phyloP scores from a whole-genome alignment of 2,113 vertebrate genomes.

The Pachyramphus minor region DNA sequence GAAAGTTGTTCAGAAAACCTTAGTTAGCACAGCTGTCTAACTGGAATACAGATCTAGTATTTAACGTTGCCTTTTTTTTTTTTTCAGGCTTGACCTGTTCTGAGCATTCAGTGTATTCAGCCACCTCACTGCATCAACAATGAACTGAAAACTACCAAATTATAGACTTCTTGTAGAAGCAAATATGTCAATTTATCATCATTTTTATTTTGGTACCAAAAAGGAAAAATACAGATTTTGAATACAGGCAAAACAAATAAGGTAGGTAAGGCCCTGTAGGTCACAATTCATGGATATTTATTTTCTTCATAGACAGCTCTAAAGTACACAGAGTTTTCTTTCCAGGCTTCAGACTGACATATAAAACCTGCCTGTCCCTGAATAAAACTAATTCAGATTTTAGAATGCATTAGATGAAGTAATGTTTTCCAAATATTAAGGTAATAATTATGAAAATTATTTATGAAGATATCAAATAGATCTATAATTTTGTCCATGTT shows the following conservation, averaged over 20 bases:
- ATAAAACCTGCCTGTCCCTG: background rate
- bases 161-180: background rate
- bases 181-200: background rate
- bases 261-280: background rate
- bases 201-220: background rate
- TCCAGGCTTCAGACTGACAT: background rate
- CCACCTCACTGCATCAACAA: background rate
- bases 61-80: background rate
- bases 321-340: background rate
- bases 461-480: background rate
- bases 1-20: slow-evolving; percentile 2
- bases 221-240: background rate
- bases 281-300: background rate
- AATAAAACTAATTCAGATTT: background rate
- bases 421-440: background rate
- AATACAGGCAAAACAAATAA: background rate
- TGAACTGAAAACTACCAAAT: background rate
- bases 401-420: background rate
- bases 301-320: background rate
- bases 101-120: background rate
- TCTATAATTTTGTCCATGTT: background rate
- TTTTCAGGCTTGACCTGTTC: background rate
- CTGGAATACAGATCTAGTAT: background rate
- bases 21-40: background rate
- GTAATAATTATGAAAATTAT: background rate